Conservation (phyloP, 2,888 invertebrate species). For the Papilio protenor region DNA sequence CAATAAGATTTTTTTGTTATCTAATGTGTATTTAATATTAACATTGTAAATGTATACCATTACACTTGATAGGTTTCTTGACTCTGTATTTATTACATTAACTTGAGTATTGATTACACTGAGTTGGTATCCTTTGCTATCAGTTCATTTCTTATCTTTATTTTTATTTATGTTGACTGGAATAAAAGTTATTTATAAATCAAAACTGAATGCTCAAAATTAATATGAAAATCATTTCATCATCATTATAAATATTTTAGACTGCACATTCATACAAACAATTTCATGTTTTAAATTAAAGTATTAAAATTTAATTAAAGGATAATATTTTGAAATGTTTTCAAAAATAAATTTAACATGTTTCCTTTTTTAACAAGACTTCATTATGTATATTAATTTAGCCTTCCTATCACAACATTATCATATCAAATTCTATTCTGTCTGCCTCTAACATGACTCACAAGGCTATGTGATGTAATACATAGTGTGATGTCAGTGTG, state of each 20-base stretch:
- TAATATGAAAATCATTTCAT: background rate
- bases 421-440: constrained; percentile 43
- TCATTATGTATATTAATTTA: background rate
- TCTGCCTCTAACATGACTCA: constrained; percentile 51
- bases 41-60: constrained; percentile 3
- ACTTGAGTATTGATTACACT: constrained; percentile 31
- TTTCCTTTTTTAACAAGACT: background rate
- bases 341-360: background rate
- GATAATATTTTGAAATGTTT: too few species aligned
- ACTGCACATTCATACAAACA: background rate
- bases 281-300: background rate
- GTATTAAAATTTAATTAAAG: background rate
- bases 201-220: background rate
- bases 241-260: background rate
- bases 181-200: background rate
- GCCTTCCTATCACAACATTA: background rate
- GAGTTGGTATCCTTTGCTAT: background rate
- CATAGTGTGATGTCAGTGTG: constrained; percentile 60
- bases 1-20: constrained; percentile 10
- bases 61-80: constrained; percentile 20
- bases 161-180: background rate
- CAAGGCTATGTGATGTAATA: constrained; percentile 58
- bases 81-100: constrained; percentile 21
- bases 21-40: background rate
- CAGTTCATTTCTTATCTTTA: background rate